Evolutionary conservation across 2,797 vertebrate species (phyloP).

Genomic region (Kryptolebias ocellatus): DNA sequence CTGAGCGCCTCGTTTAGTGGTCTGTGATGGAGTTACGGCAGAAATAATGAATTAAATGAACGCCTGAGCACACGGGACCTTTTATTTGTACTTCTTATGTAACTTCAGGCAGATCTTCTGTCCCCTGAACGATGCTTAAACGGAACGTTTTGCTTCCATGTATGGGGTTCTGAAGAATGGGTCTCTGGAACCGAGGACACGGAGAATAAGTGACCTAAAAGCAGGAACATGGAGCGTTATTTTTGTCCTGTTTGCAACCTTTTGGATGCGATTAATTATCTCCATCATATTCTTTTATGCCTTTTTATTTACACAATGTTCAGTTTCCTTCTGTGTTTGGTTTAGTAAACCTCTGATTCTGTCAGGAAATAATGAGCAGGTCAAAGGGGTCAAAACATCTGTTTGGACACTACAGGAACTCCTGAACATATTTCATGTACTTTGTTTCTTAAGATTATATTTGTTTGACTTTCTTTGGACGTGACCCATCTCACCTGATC

Average conservation of each 20-base stretch:
- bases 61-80: constrained; percentile 1
- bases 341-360: neutral
- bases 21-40: constrained; percentile 11
- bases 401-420: constrained; percentile 20
- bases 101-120: neutral
- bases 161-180: neutral
- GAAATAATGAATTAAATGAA: neutral
- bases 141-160: neutral
- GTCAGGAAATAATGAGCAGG: neutral
- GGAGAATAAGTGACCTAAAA: neutral
- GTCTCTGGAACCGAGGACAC: neutral
- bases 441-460: neutral
- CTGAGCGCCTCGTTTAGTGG: neutral
- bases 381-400: neutral
- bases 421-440: neutral
- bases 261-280: neutral
- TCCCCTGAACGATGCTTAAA: neutral
- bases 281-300: neutral
- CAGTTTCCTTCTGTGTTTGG: neutral
- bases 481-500: neutral
- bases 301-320: neutral
- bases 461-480: neutral
- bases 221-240: neutral
- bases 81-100: neutral
- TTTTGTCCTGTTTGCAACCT: neutral